These are phyloP conservation scores for Emydoidea blandingii DNA, from an alignment of 2,797 vertebrate species.

Conservation along the genomic window DNA sequence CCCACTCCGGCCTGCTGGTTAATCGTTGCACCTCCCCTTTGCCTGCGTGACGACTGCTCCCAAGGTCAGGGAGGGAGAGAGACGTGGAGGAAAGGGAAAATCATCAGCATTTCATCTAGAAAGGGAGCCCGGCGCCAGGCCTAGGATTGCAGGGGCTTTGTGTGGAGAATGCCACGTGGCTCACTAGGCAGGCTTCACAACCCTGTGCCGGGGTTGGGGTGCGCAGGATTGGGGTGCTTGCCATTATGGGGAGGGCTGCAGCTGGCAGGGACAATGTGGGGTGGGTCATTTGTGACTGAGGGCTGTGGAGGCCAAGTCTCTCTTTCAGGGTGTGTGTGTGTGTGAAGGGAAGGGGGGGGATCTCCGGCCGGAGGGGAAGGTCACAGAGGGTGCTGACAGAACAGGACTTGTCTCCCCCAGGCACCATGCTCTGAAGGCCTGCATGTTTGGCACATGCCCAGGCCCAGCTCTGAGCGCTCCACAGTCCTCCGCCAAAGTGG, in stretches of 20 bases:
- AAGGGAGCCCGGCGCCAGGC: not conserved
- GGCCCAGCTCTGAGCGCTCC: not conserved
- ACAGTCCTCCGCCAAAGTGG: not conserved
- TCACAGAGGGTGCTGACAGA: not conserved
- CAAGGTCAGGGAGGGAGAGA: not conserved
- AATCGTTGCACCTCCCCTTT: not conserved
- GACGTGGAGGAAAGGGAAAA: not conserved
- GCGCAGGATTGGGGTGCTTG: not conserved
- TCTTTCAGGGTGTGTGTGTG: not conserved
- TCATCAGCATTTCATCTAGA: not conserved
- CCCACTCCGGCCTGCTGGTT: not conserved
- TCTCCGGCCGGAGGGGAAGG: not conserved
- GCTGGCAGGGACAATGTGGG: not conserved
- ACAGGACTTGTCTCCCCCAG: not conserved
- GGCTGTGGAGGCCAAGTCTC: not conserved
- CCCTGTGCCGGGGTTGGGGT: not conserved
- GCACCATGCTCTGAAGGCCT: not conserved
- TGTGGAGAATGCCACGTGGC: not conserved
- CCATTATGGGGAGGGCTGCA: not conserved
- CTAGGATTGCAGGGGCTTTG: not conserved
- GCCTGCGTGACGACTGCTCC: not conserved
- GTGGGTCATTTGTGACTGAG: not conserved
- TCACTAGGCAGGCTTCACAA: not conserved
- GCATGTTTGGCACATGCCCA: not conserved
- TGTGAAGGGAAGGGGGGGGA: not conserved